Conservation (phyloP, 37 sponge, comb jelly and placozoan species). For the Tethya wilhelma region DNA sequence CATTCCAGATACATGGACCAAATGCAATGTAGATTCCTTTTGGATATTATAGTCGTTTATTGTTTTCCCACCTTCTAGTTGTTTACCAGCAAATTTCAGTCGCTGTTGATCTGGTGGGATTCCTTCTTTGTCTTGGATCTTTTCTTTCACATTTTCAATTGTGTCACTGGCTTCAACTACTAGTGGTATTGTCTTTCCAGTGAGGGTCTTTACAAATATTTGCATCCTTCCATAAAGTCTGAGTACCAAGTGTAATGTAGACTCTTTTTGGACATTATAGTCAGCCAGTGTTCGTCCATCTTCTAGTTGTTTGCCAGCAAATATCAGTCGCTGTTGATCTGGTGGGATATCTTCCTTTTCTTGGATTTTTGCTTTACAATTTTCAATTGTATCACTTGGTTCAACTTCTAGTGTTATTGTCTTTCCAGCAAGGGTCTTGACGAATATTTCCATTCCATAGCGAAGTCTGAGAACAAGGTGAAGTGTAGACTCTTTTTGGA, state of each 20-base stretch:
- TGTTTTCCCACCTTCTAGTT: conserved; percentile 84
- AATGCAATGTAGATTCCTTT: no score
- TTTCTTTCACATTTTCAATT: conserved; percentile 85
- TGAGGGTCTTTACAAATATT: conserved; percentile 5
- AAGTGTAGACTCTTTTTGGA: no score
- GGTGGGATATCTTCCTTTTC: no score
- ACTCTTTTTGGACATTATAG: no score
- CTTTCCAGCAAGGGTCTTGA: conserved; percentile 82
- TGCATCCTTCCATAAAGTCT: no score
- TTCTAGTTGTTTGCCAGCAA: no score
- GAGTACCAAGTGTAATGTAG: no score
- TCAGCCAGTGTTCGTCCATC: no score
- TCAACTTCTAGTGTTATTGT: conserved; percentile 96
- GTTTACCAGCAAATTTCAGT: conserved; percentile 59
- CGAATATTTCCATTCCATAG: conserved; percentile 69
- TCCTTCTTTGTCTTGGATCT: conserved; percentile 91
- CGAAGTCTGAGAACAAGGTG: no score
- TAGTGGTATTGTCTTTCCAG: conserved; percentile 56
- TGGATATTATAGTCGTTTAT: no score
- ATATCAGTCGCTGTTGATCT: no score
- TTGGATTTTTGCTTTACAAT: conserved; percentile 89
- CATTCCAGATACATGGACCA: no score
- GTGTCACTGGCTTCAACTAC: conserved; percentile 84
- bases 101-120: conserved; percentile 89
- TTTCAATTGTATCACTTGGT: conserved; percentile 88